phyloP scores from a whole-genome alignment of 2,797 vertebrate species.

The Tragelaphus eurycerus region DNA sequence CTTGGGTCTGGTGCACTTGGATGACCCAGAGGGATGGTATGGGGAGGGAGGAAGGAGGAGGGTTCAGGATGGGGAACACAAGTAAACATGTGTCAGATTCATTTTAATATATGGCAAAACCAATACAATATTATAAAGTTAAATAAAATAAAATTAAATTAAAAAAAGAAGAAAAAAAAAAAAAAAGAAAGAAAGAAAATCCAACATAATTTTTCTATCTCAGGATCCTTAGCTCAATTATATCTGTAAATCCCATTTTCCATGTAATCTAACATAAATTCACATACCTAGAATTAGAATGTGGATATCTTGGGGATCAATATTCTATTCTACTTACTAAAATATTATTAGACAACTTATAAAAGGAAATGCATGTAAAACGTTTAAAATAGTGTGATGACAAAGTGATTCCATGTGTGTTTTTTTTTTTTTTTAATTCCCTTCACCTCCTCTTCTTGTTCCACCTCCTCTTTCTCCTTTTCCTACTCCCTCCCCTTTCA shows the following conservation, averaged over 20 bases:
- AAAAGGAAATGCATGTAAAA: neutral
- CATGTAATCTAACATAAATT: neutral
- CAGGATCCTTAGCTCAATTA: neutral
- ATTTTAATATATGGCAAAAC: too few species aligned
- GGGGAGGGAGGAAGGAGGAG: too few species aligned
- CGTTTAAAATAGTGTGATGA: neutral
- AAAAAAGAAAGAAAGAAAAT: too few species aligned
- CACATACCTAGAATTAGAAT: neutral
- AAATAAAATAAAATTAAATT: too few species aligned
- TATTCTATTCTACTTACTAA: neutral
- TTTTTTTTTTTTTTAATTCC: neutral
- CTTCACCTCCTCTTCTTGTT: neutral
- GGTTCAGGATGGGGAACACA: too few species aligned
- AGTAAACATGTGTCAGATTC: too few species aligned
- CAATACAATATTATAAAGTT: too few species aligned
- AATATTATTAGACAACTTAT: neutral
- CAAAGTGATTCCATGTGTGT: neutral
- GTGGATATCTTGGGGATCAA: fast-evolving
- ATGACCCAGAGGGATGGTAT: too few species aligned
- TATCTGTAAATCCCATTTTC: neutral
- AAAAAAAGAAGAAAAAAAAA: too few species aligned
- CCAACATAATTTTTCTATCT: neutral
- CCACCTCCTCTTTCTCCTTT: fast-evolving
- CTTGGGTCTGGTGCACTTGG: too few species aligned
- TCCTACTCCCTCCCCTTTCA: neutral